Percentiles rank a stretch among this genome's conserved stretches.
Evolutionary conservation across 2,888 invertebrate species (phyloP).

Genomic region (Cyaniris semiargus): DNA sequence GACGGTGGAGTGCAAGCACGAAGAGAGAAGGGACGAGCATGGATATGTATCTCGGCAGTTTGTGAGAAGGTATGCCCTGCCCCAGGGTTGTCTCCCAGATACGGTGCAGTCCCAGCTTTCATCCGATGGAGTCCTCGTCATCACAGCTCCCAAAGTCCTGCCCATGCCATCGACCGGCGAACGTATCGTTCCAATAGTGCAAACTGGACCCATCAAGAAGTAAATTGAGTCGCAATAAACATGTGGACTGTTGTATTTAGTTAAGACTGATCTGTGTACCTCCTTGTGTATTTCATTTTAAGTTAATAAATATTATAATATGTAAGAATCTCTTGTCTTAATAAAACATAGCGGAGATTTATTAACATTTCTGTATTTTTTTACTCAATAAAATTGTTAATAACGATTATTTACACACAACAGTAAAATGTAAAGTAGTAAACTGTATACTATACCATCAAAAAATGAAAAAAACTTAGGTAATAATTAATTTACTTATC

Average conservation of each 20-base stretch:
- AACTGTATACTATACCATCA: too few relatives aligned
- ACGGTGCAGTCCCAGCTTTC: constrained; percentile 86
- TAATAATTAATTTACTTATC: too few relatives aligned
- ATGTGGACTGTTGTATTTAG: background rate
- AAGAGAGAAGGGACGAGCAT: constrained; percentile 86
- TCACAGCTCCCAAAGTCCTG: constrained; percentile 83
- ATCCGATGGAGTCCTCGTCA: constrained; percentile 87
- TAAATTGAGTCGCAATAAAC: constrained; percentile 43
- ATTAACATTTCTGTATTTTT: too few relatives aligned
- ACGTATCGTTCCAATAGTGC: constrained; percentile 81
- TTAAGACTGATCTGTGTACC: constrained; percentile 10
- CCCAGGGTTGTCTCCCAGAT: constrained; percentile 86
- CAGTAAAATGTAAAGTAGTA: too few relatives aligned
- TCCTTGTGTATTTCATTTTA: background rate
- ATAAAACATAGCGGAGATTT: background rate
- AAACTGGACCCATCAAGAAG: constrained; percentile 79
- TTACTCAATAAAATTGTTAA: too few relatives aligned
- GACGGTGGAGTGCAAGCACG: constrained; percentile 88
- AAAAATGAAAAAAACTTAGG: too few relatives aligned
- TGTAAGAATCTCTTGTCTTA: background rate
- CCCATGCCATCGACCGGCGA: constrained; percentile 71
- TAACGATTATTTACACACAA: too few relatives aligned
- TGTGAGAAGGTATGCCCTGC: constrained; percentile 85
- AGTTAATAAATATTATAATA: background rate
- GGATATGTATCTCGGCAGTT: constrained; percentile 88